Evolutionary conservation across 2,797 vertebrate species (phyloP), one percentile per base, ranked within the genome.

Genomic region (Nannoperca australis): DNA sequence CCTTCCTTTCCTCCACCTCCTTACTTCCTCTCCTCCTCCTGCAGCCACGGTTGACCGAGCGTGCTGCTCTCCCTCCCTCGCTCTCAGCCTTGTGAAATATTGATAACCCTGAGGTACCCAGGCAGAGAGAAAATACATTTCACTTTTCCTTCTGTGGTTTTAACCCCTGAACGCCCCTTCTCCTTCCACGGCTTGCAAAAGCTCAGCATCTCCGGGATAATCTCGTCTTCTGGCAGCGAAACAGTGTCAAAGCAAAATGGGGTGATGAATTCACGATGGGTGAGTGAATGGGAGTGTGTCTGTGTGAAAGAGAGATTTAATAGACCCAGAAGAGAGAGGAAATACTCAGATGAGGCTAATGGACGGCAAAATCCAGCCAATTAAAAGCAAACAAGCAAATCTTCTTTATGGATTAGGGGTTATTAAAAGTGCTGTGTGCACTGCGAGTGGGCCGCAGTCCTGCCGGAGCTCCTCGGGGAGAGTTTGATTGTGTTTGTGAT

Each of bases 331-430:
- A 44, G 15, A 47, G 14, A 54, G 24, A 34, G n/a, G n/a, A 24
- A 50, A 56, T 24, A 7, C 30, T 14, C 17, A 36, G 30, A 53
- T 44, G 34, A 68, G 61, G 36, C 51, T 62, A 72, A 79, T 66
- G 55, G 50, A 78, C 8, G 42, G 5, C 55, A 62, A 60, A 80
- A 81, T 62, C 56, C 60, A 59, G 58, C 86, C 82, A 82, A 81
- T 87, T 84, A 81, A 73, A 72, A 40, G 49, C 76, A 76, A 85
- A 81, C 72, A 54, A 59, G 63, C 70, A 75, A 88, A 87, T 75
- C 70, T 53, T 9, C 74, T 85, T 81, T 64, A 18, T 55, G 87
- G 91, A 85, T 91, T 87, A 88, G 70, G 27, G 8, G 34, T 75
- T 71, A 45, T 82, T 89, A 83, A 83, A 86, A 73, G 67, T 27